Base-by-base conservation (phyloP, 2,113 vertebrate genomes). In the Mirza zaza region DNA sequence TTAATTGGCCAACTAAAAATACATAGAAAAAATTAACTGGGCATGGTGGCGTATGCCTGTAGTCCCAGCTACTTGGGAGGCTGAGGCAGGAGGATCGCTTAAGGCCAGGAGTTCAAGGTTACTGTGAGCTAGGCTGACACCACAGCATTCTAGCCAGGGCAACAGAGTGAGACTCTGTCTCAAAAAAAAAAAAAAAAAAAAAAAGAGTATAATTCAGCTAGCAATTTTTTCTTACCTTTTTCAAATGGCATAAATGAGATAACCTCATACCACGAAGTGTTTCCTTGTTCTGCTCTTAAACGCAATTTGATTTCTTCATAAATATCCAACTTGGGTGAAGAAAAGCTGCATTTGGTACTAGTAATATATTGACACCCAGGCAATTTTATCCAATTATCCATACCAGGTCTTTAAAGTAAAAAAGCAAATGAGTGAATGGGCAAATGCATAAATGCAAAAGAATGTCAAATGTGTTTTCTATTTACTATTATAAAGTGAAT, bases 341-440 rank as follows among this genome's bases (percentile, higher is more conserved):
- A 98, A 91, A 98, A 95, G 93, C 96, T 63, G 73, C 98, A 99
- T 34, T 76, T 4, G 0, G 10, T 96, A 63, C 0, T 1, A 27
- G 48, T 55, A 71, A 98, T n/a, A 4, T 97, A 85, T 0, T 97
- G 98, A 96, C 98, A 99, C 0, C 93, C 97, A 2, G 96, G 86
- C 84, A 98, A 50, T 70, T 92, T 45, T 36, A 8, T n/a, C 98
- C 98, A 99, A 13, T 71, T 0, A n/a, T 65, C 0, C 7, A 2
- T 29, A 0, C 3, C 14, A 12, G 55, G 9, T 55, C 97, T 98
- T 96, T 52, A 89, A 88, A 67, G 75, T 14, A 23, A 83, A 90
- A 85, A 42, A 61, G 65, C 27, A 75, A 77, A 55, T 5, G 29
- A 95, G 27, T 12, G 21, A 67, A 67, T 82, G 67, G 87, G 83